These are phyloP conservation scores for Hippoglossus hippoglossus DNA, from an alignment of 2,797 vertebrate species.

Conservation along the genomic window DNA sequence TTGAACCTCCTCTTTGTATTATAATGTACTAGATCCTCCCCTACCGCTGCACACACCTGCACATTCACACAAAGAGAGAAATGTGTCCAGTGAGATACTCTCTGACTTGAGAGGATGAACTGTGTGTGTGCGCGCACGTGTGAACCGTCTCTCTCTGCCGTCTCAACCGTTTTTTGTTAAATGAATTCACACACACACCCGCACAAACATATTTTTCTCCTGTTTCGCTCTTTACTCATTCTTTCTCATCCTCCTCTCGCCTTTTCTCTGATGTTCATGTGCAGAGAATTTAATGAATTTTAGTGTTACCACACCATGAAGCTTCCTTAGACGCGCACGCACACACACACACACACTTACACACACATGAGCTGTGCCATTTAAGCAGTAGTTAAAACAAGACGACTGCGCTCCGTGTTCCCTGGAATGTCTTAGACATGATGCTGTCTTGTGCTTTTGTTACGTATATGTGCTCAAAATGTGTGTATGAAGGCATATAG, in stretches of 20 bases:
- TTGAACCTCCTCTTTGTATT: conserved; percentile 43
- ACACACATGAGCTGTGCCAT: conserved; percentile 26
- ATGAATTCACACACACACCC: conserved; percentile 15
- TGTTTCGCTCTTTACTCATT: conserved; percentile 39
- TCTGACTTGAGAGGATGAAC: too few species aligned
- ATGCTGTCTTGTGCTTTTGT: conserved; percentile 24
- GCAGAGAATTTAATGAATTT: conserved; percentile 59
- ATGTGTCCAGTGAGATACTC: too few species aligned
- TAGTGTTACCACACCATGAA: conserved; percentile 40
- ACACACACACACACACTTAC: background rate
- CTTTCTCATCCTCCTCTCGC: conserved; percentile 46
- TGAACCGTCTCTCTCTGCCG: background rate
- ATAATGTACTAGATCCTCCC: background rate
- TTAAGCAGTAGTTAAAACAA: conserved; percentile 49
- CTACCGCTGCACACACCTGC: background rate
- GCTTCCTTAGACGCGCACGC: conserved; percentile 18
- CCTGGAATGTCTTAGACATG: conserved; percentile 25
- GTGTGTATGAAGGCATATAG: background rate
- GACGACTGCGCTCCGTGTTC: conserved; percentile 12
- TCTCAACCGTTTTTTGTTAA: conserved; percentile 31
- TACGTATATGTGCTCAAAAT: background rate
- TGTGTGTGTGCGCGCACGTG: conserved; percentile 12
- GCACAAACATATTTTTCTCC: conserved; percentile 25
- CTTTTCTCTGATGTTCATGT: conserved; percentile 48
- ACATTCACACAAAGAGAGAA: background rate